Base-by-base conservation (phyloP, 2,888 invertebrate species). In the Polia nebulosa region DNA sequence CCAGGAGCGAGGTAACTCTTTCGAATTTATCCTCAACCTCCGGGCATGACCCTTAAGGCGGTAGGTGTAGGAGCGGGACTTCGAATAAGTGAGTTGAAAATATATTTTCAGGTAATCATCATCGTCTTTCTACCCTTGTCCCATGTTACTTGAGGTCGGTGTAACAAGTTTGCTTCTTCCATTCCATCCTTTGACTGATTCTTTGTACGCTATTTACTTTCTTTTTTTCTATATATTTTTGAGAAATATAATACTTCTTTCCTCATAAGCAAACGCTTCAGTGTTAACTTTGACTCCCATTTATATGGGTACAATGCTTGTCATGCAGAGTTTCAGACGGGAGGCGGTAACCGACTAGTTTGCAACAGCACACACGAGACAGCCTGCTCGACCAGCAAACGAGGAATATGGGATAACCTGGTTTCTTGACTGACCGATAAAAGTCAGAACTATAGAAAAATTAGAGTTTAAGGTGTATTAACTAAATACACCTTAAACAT, bases 331-430 rank as follows among this genome's bases (percentile, higher is more conserved):
- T 58, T 57, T 9, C 25, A 53, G 34, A 58, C 73, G 27, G 44
- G 45, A 41, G 65, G 27, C 39, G 29, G 44, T 3, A 17, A 47
- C 57, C 9, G 4, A 52, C 20, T 39, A 72, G 52, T 73, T 66
- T 11, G 64, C 51, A 51, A 65, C 70, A 58, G 51, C 20, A 27
- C 17, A 34, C 39, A 22, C 32, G 53, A 47, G 53, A 36, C 65
- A 73, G 57, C 7, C 36, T 27, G 39, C 36, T 17, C 3, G 49
- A 56, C 36, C 34, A 49, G 20, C 15, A 20, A 27, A 44, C 51
- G 15, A 57, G 63, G 45, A 9, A 65, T 72, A 53, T 72, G 29
- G 57, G 34, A 66, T 34, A 73, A 58, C 72, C 57, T 58, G 73
- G 34, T 47, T 66, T 45, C 22, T 22, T 13, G 34, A 65, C 34